Evolutionary conservation across 2,113 vertebrate species (phyloP), one percentile per base, ranked within the genome.

Genomic region (Zosterops borbonicus): DNA sequence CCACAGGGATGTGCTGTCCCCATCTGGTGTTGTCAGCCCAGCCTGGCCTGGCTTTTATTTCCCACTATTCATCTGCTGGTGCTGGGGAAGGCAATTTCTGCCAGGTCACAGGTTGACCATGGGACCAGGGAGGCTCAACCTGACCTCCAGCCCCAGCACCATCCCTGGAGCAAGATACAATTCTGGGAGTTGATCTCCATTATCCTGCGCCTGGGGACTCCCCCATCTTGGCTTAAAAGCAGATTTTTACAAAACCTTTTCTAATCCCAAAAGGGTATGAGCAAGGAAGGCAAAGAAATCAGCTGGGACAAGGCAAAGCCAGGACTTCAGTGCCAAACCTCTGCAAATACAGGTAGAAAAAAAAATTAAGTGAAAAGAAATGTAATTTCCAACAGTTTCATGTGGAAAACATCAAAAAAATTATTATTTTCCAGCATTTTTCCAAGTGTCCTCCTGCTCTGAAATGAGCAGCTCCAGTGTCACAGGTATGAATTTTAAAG

Each of bases 351-450:
- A 55, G 8, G 24, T 22, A 21, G 28, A n/a, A 47, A 12, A 11
- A 5, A 39, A 39, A 39, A 39, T 39, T 10, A 16, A 47, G 23
- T 9, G 14, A 50, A 80, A 80, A 39, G 5, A n/a, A 27, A 23
- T 37, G 25, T 31, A 0, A 2, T 47, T 85, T 59, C 47, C 42
- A 39, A 33, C 1, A 3, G 27, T 22, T 91, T 69, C 13, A 23
- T 0, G 0, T 68, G 21, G 28, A 46, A 55, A 74, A 58, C 1
- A 0, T 55, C 0, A 0, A 12, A 69, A 76, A 59, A 53, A 44
- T 6, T 12, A 31, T 16, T 9, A 1, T 67, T 52, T 71, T 37
- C 29, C 69, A 71, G 20, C 62, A n/a, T 25, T 77, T 84, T 88
- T 6, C 64, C 53, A 81, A 68, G 49, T 3, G 0, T 44, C 9